Conservation (phyloP, 2,113 vertebrate genomes). For the Dipodomys spectabilis region DNA sequence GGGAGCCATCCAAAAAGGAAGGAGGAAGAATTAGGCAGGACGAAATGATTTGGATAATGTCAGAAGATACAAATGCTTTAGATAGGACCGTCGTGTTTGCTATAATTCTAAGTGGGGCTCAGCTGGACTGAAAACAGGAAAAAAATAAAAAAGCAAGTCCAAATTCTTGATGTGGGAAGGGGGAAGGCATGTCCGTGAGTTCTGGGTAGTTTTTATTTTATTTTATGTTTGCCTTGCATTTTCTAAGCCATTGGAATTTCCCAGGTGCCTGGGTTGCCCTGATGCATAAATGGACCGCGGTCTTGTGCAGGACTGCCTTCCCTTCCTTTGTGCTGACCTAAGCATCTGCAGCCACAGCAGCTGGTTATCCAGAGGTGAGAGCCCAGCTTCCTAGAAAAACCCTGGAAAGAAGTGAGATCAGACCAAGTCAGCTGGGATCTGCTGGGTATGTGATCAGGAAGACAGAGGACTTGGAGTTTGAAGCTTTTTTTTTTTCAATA, state of each 20-base stretch:
- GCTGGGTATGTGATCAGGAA: background rate
- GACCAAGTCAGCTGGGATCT: background rate
- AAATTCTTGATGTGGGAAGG: constrained; percentile 39
- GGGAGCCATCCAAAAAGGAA: background rate
- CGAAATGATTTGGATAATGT: background rate
- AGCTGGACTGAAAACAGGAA: constrained; percentile 26
- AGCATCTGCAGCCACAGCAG: background rate
- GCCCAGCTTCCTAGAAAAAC: background rate
- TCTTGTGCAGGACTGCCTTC: background rate
- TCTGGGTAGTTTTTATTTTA: background rate
- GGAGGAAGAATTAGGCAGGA: background rate
- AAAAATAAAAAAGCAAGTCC: too few relatives aligned
- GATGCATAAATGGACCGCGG: too few relatives aligned
- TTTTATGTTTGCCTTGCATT: background rate
- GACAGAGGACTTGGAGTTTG: background rate
- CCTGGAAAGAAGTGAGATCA: background rate
- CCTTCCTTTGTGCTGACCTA: background rate
- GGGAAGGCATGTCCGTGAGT: background rate
- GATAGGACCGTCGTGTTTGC: background rate
- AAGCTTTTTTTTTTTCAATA: background rate
- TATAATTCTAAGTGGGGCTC: background rate
- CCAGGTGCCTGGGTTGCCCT: background rate
- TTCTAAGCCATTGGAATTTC: background rate
- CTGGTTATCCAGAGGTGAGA: background rate
- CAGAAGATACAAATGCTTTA: background rate